Evolutionary conservation across 2,113 vertebrate genomes (phyloP), one percentile per base, ranked within the genome.

Genomic region (Trochalopteron elliotii): DNA sequence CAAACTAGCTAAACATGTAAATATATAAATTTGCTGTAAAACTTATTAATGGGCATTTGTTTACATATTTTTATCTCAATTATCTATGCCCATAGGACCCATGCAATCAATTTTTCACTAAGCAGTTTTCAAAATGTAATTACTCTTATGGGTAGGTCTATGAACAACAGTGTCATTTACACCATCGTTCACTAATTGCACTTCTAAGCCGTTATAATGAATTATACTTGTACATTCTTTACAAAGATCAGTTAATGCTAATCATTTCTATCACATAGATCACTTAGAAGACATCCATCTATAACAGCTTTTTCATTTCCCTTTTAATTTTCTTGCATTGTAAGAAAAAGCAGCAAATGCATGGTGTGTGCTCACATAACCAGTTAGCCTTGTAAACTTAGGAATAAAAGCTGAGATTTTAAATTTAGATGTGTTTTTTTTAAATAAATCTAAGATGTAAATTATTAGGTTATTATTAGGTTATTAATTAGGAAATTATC

Each of bases 101-200:
- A 98, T 98, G 97, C 96, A 98, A 97, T 98, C 98, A 98, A 98
- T 98, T 98, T 98, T 98, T 98, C 97, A 98, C 97, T 98, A 97
- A 98, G 98, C 97, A 98, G 94, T 98, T 98, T 98, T 98, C 97
- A 98, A 98, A 98, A 98, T 97, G 97, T 98, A 98, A 98, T 98
- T 98, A 98, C 96, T 97, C 90, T 98, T 98, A 97, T 96, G 98
- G 96, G 98, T 97, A 97, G 90, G 94, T 96, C 98, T 98, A 96
- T 97, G 98, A 98, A 97, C 97, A 98, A 97, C 96, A 96, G 96
- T 97, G 97, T 98, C 97, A 97, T 98, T 98, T 98, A 97, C 96
- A 98, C 97, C 97, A 97, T 97, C 96, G 68, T 97, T 98, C 98
- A 98, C 97, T 98, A 98, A 98, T 98, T 98, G 97, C 97, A 97